phyloP scores from a whole-genome alignment of 2,113 vertebrate genomes.

The Tyrannus savana region DNA sequence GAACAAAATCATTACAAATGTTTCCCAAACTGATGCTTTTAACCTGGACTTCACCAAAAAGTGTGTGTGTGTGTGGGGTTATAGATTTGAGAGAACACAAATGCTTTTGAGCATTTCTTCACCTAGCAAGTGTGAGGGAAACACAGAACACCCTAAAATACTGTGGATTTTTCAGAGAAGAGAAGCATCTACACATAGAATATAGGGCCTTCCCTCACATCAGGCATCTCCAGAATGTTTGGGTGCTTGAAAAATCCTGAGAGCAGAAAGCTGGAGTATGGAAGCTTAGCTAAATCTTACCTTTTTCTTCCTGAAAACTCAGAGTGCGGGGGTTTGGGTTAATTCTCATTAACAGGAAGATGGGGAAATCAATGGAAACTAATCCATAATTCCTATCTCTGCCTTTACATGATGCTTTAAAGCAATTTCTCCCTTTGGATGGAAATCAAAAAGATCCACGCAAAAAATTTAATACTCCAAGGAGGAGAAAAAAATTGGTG shows the following conservation, averaged over 20 bases:
- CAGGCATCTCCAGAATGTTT: neutral
- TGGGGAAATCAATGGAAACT: neutral
- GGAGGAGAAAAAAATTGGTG: constrained; percentile 34
- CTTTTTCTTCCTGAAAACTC: neutral
- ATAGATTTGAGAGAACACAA: neutral
- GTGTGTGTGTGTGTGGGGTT: accelerated
- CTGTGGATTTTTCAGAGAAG: accelerated
- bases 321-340: neutral
- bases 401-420: constrained; percentile 6
- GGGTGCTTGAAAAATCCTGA: neutral
- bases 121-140: neutral
- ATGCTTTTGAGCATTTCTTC: neutral
- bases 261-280: neutral
- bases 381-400: neutral
- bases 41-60: neutral
- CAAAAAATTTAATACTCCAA: constrained; percentile 47
- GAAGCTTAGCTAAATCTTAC: neutral
- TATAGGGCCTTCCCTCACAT: accelerated
- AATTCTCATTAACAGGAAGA: neutral
- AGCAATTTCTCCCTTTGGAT: constrained; percentile 2
- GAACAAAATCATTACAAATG: neutral
- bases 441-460: constrained; percentile 37
- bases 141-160: neutral
- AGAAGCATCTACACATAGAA: neutral
- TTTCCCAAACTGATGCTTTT: neutral